A percentile compares a stretch with the other conserved stretches of the same genome.
These are phyloP conservation scores for Ophion obscuratus DNA, from an alignment of 2,888 invertebrate species.

Conservation along the genomic window DNA sequence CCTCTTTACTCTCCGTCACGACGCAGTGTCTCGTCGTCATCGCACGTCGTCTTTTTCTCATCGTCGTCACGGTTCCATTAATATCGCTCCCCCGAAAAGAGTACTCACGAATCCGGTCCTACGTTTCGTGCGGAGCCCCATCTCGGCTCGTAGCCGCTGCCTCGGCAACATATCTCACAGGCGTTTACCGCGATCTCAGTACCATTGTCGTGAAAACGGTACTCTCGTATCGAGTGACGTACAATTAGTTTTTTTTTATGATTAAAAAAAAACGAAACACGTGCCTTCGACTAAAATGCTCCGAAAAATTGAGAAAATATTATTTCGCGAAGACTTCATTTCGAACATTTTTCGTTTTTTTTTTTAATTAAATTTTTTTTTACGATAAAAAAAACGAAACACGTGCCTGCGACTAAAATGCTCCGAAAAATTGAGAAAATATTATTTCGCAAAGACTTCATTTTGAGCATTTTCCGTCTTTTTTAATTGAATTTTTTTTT, in stretches of 20 bases:
- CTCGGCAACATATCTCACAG: neutral
- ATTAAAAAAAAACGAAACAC: too few relatives aligned
- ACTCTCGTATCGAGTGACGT: neutral
- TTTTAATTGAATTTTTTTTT: too few relatives aligned
- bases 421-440: too few relatives aligned
- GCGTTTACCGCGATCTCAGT: constrained; percentile 39
- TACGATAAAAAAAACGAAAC: too few relatives aligned
- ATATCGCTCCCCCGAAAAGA: constrained; percentile 69
- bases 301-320: too few relatives aligned
- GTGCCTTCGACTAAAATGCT: too few relatives aligned
- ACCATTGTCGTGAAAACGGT: constrained; percentile 32
- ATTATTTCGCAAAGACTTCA: too few relatives aligned
- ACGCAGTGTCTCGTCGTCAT: constrained; percentile 41
- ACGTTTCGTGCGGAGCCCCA: constrained; percentile 16
- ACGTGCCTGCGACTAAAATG: too few relatives aligned
- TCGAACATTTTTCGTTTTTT: too few relatives aligned
- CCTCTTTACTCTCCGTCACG: constrained; percentile 49
- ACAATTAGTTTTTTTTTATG: neutral
- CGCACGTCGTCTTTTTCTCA: constrained; percentile 44
- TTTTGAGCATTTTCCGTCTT: too few relatives aligned
- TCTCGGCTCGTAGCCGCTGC: neutral
- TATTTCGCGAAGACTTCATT: too few relatives aligned
- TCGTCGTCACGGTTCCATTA: constrained; percentile 81
- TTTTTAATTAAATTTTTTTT: too few relatives aligned
- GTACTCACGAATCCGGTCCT: constrained; percentile 43